Percentiles rank a stretch among this genome's conserved stretches.
These are phyloP conservation scores for Dryococelus australis DNA, from an alignment of 2,888 invertebrate genomes.

Conservation along the genomic window DNA sequence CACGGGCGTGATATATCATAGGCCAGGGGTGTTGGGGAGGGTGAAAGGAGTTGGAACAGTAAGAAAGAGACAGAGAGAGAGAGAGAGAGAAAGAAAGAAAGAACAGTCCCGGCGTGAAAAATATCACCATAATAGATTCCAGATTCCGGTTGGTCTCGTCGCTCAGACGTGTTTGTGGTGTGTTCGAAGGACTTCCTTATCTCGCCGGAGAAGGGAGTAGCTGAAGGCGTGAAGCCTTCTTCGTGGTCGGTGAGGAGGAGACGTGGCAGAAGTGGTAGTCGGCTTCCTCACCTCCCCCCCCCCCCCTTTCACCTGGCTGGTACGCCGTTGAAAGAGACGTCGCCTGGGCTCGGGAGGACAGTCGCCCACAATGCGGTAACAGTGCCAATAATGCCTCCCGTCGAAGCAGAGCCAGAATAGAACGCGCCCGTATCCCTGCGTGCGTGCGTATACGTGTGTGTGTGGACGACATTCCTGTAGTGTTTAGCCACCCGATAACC, in stretches of 20 bases:
- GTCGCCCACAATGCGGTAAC: constrained; percentile 16
- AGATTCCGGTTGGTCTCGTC: constrained; percentile 16
- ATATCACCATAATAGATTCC: constrained; percentile 16
- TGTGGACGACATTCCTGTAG: constrained; percentile 16
- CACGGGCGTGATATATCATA: neutral
- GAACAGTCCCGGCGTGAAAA: constrained; percentile 16
- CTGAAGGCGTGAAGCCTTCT: constrained; percentile 1
- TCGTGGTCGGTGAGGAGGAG: neutral
- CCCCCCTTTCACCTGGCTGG: neutral
- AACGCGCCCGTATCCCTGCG: neutral
- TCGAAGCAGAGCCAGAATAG: neutral
- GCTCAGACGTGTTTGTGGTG: neutral
- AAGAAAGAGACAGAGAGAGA: no score
- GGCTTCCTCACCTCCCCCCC: neutral
- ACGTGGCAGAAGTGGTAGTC: neutral
- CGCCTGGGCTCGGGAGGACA: neutral
- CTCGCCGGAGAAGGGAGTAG: neutral
- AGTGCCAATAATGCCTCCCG: constrained; percentile 11
- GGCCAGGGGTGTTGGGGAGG: neutral
- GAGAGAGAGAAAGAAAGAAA: neutral
- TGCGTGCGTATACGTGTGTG: neutral
- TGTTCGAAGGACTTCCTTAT: neutral
- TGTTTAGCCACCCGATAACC: constrained; percentile 16
- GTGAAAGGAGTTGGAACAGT: neutral
- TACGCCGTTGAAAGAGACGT: neutral